Evolutionary conservation across 1,140 invertebrate genomes (phyloP).

Genomic region (Ctenoplectra terminalis): DNA sequence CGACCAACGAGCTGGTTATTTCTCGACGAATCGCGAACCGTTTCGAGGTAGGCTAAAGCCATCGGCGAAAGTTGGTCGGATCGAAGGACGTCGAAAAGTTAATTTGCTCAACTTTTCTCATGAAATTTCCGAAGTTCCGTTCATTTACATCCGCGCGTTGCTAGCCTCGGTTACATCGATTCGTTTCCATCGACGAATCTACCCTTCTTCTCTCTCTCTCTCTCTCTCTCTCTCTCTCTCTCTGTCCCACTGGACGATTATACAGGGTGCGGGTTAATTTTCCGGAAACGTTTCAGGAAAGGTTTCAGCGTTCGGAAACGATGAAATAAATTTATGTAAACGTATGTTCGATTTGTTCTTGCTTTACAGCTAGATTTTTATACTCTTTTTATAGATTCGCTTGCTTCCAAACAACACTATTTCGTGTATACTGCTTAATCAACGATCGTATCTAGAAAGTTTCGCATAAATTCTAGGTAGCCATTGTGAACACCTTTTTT

Average conservation of each 20-base stretch:
- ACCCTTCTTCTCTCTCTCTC: neutral
- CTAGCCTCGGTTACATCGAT: conserved; percentile 23
- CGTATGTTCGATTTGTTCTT: neutral
- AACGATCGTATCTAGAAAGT: too few species aligned
- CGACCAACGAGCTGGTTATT: neutral
- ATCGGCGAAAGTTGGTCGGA: neutral
- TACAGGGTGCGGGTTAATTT: neutral
- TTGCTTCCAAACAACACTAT: too few species aligned
- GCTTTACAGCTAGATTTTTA: too few species aligned
- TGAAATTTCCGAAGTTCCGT: conserved; percentile 38
- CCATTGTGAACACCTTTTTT: too few species aligned
- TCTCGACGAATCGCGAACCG: conserved; percentile 19
- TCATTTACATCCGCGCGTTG: conserved; percentile 27
- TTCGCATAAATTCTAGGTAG: too few species aligned
- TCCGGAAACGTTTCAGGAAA: neutral
- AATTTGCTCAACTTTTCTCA: conserved; percentile 37
- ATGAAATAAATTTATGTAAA: neutral
- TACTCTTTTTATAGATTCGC: too few species aligned
- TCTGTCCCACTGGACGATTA: neutral
- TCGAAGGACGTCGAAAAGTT: conserved; percentile 31
- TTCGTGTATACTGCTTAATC: too few species aligned
- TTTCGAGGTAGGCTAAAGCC: neutral
- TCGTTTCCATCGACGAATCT: conserved; percentile 15
- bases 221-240: neutral
- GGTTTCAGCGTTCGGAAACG: neutral